Conservation (phyloP, 2,113 vertebrate species). For the Emberiza fucata region DNA sequence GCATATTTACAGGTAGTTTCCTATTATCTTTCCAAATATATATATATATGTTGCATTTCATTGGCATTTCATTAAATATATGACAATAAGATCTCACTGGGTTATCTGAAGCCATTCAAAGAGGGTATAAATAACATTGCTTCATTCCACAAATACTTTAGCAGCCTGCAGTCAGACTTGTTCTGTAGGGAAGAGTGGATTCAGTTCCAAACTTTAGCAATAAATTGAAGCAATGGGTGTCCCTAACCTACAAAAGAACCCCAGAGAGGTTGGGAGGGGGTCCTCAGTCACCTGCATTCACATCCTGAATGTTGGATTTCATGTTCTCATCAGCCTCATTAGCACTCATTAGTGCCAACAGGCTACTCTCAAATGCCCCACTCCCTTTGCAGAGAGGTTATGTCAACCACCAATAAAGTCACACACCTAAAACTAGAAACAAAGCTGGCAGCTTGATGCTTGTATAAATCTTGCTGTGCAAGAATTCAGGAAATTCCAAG, state of each 20-base stretch:
- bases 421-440: neutral
- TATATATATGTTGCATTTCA: neutral
- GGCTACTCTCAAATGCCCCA: neutral
- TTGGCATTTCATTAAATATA: conserved; percentile 1
- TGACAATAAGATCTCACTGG: neutral
- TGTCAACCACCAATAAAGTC: neutral
- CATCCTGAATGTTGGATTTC: neutral
- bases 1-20: conserved; percentile 27
- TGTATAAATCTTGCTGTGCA: neutral
- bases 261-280: neutral
- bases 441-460: rapidly evolving
- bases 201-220: neutral
- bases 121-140: neutral
- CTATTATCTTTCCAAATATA: conserved; percentile 3
- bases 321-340: conserved; percentile 2
- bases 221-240: neutral
- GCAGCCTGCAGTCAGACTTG: neutral
- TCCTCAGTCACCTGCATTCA: neutral
- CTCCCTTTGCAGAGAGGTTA: neutral
- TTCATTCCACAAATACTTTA: neutral
- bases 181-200: neutral
- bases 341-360: neutral
- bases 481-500: neutral
- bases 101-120: neutral
- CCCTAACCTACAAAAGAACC: neutral